Conservation (phyloP, 2,888 invertebrate species). For the Apodemia hepburni region DNA sequence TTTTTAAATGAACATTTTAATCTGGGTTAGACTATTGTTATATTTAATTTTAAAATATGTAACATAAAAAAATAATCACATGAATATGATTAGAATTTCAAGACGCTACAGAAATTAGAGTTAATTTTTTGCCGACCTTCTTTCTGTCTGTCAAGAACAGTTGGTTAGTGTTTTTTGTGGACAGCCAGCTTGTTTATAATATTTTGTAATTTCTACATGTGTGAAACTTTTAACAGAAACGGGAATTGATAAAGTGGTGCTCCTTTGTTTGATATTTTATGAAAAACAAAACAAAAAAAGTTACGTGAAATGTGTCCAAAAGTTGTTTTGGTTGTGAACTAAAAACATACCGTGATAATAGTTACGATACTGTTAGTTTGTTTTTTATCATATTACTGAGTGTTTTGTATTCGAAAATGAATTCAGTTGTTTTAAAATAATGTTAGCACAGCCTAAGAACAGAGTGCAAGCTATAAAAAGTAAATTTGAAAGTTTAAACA, state of each 20-base stretch:
- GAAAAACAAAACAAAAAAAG: not conserved
- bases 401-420: slow-evolving; percentile 45
- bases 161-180: slow-evolving; percentile 34
- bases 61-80: too few relatives aligned
- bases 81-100: too few relatives aligned
- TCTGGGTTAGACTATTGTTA: too few relatives aligned
- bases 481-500: slow-evolving; percentile 80
- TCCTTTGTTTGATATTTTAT: slow-evolving; percentile 18
- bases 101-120: too few relatives aligned
- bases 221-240: slow-evolving; percentile 11
- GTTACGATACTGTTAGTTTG: slow-evolving; percentile 8
- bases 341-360: not conserved
- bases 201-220: slow-evolving; percentile 28
- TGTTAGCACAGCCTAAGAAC: slow-evolving; percentile 69
- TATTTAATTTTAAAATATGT: too few relatives aligned
- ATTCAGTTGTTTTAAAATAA: slow-evolving; percentile 54
- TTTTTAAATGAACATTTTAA: too few relatives aligned
- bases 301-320: slow-evolving; percentile 7
- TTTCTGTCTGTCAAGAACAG: slow-evolving; percentile 25
- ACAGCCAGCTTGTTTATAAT: slow-evolving; percentile 36
- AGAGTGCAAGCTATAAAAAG: slow-evolving; percentile 83
- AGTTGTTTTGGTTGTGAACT: slow-evolving; percentile 15
- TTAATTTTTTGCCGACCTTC: too few relatives aligned
- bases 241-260: slow-evolving; percentile 15
- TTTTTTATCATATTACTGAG: slow-evolving; percentile 24